Percentiles rank a stretch among this genome's conserved stretches.
These are phyloP conservation scores for Mus minutoides DNA, from an alignment of 2,797 vertebrate genomes.

Conservation along the genomic window DNA sequence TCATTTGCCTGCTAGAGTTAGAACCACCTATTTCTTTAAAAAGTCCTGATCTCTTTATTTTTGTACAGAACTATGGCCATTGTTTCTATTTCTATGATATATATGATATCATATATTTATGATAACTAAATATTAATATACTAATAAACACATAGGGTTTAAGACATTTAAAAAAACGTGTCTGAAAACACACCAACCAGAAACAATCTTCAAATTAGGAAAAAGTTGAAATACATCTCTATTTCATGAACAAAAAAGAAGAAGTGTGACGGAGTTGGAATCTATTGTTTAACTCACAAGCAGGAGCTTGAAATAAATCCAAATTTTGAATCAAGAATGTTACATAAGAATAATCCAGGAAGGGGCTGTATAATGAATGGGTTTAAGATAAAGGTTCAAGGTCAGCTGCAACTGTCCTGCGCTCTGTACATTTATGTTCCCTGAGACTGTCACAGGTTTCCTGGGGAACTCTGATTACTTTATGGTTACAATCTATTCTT, in stretches of 20 bases:
- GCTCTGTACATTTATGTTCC: rapidly evolving
- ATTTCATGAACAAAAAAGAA: background rate
- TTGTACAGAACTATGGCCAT: background rate
- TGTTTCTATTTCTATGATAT: constrained; percentile 4
- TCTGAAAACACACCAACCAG: background rate
- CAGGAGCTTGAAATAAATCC: constrained; percentile 29
- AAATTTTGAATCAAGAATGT: constrained; percentile 32
- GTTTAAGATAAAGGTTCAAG: background rate
- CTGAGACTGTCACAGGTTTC: background rate
- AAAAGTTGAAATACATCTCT: background rate
- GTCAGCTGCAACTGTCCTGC: background rate
- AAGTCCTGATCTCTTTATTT: background rate
- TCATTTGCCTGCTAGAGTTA: background rate
- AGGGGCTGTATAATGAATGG: background rate
- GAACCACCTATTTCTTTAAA: background rate
- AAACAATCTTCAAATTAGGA: constrained; percentile 5
- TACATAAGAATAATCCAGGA: background rate
- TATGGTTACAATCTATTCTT: constrained; percentile 25
- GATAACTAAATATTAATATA: background rate
- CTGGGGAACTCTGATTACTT: background rate
- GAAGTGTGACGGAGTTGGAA: background rate
- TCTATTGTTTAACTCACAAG: background rate
- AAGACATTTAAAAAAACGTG: background rate
- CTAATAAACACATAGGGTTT: background rate
- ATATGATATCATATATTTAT: background rate